Evolutionary conservation across 2,797 vertebrate species (phyloP).

Genomic region (Sebastes flavidus): DNA sequence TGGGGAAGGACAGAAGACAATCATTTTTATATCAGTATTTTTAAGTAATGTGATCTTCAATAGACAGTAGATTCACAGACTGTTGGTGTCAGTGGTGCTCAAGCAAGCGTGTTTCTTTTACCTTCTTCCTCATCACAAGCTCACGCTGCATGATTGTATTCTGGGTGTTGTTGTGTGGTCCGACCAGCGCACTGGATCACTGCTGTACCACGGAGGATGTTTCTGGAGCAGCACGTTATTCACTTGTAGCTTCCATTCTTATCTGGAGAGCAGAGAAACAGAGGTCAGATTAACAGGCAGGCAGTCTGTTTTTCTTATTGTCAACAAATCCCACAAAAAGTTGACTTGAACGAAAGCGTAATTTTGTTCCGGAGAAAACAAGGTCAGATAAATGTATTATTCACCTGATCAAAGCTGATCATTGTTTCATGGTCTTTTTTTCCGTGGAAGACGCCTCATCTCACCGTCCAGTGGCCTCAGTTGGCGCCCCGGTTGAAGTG

Average conservation of each 20-base stretch:
- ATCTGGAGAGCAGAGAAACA: conserved; percentile 13
- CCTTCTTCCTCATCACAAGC: conserved; percentile 35
- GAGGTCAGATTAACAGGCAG: background rate
- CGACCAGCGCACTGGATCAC: conserved; percentile 26
- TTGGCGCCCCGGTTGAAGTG: conserved; percentile 84
- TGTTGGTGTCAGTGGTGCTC: background rate
- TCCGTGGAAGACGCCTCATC: conserved; percentile 11
- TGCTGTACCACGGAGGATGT: conserved; percentile 11
- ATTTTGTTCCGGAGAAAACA: background rate
- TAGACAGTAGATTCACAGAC: background rate
- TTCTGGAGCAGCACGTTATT: conserved; percentile 25
- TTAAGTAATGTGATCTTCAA: background rate
- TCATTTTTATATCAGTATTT: background rate
- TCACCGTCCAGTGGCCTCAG: conserved; percentile 32
- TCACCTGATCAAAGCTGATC: conserved; percentile 39
- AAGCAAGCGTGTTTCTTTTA: conserved; percentile 13
- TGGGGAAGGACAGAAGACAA: conserved; percentile 8
- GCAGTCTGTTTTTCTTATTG: background rate
- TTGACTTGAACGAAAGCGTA: background rate
- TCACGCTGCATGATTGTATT: conserved; percentile 16
- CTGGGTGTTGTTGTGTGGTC: conserved; percentile 26
- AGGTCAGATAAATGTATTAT: too few species aligned
- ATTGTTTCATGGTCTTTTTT: background rate
- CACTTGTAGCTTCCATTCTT: conserved; percentile 11
- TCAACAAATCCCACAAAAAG: background rate